Evolutionary conservation across 2,888 invertebrate genomes (phyloP).

Genomic region (Hoplodrina blanda): DNA sequence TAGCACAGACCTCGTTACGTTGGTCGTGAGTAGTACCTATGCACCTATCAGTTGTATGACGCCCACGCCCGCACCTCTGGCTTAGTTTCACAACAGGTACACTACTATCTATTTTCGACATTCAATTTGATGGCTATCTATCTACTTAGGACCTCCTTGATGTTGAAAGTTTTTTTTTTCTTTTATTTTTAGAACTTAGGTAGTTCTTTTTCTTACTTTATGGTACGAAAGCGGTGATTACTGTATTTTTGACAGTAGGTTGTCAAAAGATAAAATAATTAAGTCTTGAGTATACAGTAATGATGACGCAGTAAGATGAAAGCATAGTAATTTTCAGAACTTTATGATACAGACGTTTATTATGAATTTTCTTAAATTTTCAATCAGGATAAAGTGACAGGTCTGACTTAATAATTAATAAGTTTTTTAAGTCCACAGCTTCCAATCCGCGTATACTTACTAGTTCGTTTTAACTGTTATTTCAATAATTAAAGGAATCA

Average conservation of each 20-base stretch:
- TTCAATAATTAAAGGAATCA: too few species aligned
- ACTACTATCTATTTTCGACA: constrained; percentile 34
- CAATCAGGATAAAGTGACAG: too few species aligned
- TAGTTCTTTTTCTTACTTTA: background rate
- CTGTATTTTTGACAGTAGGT: background rate
- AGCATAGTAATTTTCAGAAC: too few species aligned
- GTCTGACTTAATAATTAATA: too few species aligned
- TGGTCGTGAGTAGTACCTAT: constrained; percentile 17
- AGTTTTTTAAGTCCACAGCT: too few species aligned
- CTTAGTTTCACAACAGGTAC: constrained; percentile 39
- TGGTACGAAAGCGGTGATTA: background rate
- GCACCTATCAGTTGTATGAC: constrained; percentile 26
- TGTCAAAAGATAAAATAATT: background rate
- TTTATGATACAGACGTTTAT: too few species aligned
- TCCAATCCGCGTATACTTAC: too few species aligned
- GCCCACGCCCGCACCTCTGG: constrained; percentile 34
- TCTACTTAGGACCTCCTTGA: constrained; percentile 1
- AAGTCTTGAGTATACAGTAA: background rate
- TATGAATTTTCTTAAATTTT: too few species aligned
- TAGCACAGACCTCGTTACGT: constrained; percentile 8
- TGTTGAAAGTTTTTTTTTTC: background rate
- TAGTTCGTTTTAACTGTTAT: too few species aligned
- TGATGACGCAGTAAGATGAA: too few species aligned
- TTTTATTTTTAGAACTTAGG: background rate
- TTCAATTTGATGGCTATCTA: background rate